Evolutionary conservation across 2,888 invertebrate genomes (phyloP), one percentile per base, ranked within the genome.

Genomic region (Tinea trinotella): DNA sequence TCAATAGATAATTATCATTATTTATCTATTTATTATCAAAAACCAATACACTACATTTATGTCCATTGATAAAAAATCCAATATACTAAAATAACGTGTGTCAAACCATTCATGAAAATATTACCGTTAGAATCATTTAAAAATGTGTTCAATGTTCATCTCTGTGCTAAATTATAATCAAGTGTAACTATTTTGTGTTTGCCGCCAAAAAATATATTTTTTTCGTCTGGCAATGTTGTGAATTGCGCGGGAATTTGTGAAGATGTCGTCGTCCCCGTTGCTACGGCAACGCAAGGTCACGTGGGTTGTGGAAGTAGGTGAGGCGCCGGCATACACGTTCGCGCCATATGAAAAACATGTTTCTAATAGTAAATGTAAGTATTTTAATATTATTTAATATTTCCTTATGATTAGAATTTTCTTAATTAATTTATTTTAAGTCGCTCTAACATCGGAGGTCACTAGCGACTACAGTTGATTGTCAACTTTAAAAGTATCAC

Each of bases 261-360:
- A 69, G 70, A 78, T 79, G 76, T 68, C 77, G 44, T 67, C 64
- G 30, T 71, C 71, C 36, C 67, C 75, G 18, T 54, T 64, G 54
- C 60, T 63, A 49, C 59, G 64, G 55, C 73, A 71, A 52, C 75
- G 80, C 55, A 83, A 74, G 62, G 71, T 88, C 60, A 87, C 82
- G 58, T 88, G 88, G 88, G 72, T 87, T 44, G 85, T 88, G 55
- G 75, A 87, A 58, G 66, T 87, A 52, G 81, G 85, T 17, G 86
- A 80, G 48, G 70, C 78, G 40, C 81, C 88, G 18, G 68, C 73
- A 6, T 67, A 74, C 57, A 67, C 68, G 3, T 64, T 66, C 46
- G 80, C 75, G 18, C 82, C 84, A 0, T 83, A 88, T 54, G 88
- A 88, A 63, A 71, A 76, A 36, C 88, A 88, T 64, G 76, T 88